Evolutionary conservation across 2,113 vertebrate species (phyloP).

Genomic region (Rhea americana): DNA sequence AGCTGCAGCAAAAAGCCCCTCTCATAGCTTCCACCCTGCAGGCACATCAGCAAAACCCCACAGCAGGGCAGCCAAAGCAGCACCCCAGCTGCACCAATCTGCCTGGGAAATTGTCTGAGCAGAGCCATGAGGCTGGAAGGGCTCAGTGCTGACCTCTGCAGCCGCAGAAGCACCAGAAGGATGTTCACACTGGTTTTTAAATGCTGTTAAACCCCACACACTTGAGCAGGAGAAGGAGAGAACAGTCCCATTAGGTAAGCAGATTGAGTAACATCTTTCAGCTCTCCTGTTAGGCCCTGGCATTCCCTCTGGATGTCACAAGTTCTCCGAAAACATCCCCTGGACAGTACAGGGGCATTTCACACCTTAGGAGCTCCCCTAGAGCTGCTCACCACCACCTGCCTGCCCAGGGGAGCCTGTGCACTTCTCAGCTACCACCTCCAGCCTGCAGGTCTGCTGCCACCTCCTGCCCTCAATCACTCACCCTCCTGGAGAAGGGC

Average conservation of each 20-base stretch:
- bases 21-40: accelerated
- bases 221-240: not conserved
- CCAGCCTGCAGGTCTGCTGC: too few relatives aligned
- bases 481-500: not conserved
- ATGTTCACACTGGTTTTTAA: accelerated
- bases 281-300: not conserved
- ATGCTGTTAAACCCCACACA: accelerated
- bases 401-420: not conserved
- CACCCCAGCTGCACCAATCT: not conserved
- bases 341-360: not conserved
- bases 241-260: not conserved
- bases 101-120: accelerated
- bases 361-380: accelerated
- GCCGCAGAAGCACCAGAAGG: accelerated
- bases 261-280: accelerated
- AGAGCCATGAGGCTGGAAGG: accelerated
- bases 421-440: not conserved
- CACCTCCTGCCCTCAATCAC: not conserved
- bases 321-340: not conserved
- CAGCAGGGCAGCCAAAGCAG: not conserved
- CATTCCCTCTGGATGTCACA: too few relatives aligned
- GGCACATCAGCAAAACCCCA: not conserved
- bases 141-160: not conserved
- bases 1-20: not conserved
- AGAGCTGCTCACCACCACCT: not conserved